phyloP scores from a whole-genome alignment of 2,888 invertebrate species.

The Melanargia galathea region DNA sequence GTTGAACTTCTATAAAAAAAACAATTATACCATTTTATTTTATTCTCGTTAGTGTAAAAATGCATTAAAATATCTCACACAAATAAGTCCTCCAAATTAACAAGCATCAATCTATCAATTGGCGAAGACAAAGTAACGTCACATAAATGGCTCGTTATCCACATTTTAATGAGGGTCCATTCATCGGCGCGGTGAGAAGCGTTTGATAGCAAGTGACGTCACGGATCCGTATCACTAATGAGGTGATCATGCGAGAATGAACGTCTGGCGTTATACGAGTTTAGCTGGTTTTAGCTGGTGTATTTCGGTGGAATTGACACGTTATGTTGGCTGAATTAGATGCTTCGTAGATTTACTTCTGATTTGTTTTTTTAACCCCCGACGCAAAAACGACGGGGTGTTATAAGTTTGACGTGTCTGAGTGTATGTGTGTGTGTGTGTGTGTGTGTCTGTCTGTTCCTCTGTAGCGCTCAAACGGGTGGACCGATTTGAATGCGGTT shows the following conservation, averaged over 20 bases:
- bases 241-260: constrained; percentile 54
- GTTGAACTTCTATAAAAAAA: no score
- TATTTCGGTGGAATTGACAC: constrained; percentile 39
- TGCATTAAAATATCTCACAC: not conserved
- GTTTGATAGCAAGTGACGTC: constrained; percentile 46
- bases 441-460: no score
- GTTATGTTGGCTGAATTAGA: constrained; percentile 39
- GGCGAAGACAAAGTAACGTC: constrained; percentile 26
- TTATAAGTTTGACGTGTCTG: no score
- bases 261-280: constrained; percentile 45
- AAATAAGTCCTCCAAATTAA: constrained; percentile 20
- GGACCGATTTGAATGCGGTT: no score
- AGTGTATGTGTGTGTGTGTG: no score
- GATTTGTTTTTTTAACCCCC: no score
- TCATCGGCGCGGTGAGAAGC: constrained; percentile 22
- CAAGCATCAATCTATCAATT: constrained; percentile 27
- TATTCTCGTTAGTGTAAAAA: no score
- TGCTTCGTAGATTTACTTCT: not conserved
- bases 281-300: no score
- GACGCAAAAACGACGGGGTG: no score
- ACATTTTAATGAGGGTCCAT: constrained; percentile 40
- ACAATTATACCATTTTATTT: no score
- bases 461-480: no score
- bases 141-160: constrained; percentile 39
- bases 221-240: constrained; percentile 61